phyloP scores from a whole-genome alignment of 37 sponge, comb jelly and placozoan genomes.

The Dysidea cf. avara region DNA sequence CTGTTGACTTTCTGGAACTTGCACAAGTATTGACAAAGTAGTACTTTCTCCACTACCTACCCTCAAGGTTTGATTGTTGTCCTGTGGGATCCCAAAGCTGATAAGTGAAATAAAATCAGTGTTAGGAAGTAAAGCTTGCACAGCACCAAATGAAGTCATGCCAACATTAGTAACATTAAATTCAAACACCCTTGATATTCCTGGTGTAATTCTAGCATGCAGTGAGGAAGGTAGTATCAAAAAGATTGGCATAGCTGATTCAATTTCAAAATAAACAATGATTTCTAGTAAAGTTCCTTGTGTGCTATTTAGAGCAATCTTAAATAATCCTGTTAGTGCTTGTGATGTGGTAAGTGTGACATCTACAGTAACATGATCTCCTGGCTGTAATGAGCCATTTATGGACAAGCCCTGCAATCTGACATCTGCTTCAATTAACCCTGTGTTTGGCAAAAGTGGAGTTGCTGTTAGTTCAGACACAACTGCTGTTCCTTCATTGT shows the following conservation, averaged over 20 bases:
- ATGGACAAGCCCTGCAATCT: not conserved
- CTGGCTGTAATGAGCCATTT: not conserved
- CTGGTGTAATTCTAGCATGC: conserved; percentile 18
- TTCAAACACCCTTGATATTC: conserved; percentile 20
- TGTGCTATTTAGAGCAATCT: not conserved
- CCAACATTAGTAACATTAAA: conserved; percentile 48
- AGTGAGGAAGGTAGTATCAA: conserved; percentile 11
- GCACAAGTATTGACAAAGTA: conserved; percentile 6
- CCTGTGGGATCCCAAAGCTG: conserved; percentile 20
- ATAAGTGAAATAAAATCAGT: conserved; percentile 21
- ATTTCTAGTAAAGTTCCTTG: conserved; percentile 5
- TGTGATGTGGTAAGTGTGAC: not conserved
- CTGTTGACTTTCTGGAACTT: not conserved
- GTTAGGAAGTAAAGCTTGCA: conserved; percentile 8
- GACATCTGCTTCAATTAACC: not conserved
- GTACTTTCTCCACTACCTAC: conserved; percentile 29
- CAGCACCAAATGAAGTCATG: conserved; percentile 5
- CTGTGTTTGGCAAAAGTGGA: not conserved
- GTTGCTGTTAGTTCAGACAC: conserved; percentile 6
- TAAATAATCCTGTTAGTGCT: conserved; percentile 8
- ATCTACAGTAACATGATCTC: conserved; percentile 6
- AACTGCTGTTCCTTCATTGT: conserved; percentile 37
- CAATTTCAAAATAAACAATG: not conserved
- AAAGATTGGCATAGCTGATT: conserved; percentile 24
- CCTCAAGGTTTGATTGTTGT: not conserved